These are phyloP conservation scores for Fragum sueziense DNA, from an alignment of 2,888 invertebrate genomes.

Conservation along the genomic window DNA sequence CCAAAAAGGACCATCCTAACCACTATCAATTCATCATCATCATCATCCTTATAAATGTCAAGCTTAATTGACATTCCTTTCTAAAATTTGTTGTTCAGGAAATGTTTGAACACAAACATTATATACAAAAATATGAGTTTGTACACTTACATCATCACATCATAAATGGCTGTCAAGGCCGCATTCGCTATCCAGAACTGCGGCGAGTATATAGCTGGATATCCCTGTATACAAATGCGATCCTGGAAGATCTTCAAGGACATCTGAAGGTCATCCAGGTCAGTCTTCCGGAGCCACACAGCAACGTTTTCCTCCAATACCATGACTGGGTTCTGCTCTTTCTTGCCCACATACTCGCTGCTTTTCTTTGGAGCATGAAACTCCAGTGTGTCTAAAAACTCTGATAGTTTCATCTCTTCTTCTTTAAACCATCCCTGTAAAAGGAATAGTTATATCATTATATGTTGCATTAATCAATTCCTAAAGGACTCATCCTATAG, in stretches of 20 bases:
- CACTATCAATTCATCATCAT: too few species aligned
- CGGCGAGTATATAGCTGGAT: constrained; percentile 53
- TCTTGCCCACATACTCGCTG: constrained; percentile 48
- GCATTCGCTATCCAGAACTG: constrained; percentile 57
- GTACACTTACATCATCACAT: constrained; percentile 39
- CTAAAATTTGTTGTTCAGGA: background rate
- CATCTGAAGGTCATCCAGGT: constrained; percentile 49
- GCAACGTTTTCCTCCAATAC: constrained; percentile 50
- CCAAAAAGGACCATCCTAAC: too few species aligned
- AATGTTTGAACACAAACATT: background rate
- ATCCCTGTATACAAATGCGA: constrained; percentile 50
- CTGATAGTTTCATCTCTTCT: constrained; percentile 32
- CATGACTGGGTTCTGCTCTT: constrained; percentile 53
- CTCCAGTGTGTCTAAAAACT: constrained; percentile 38
- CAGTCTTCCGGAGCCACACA: constrained; percentile 34
- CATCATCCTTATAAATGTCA: background rate
- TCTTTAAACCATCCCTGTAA: background rate
- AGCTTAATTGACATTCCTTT: background rate
- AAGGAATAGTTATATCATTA: background rate
- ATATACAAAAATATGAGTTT: background rate
- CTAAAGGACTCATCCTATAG: too few species aligned
- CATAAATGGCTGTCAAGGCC: constrained; percentile 54
- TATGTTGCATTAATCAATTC: too few species aligned
- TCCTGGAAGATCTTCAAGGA: constrained; percentile 46
- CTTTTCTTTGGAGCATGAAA: constrained; percentile 42